Conservation (phyloP, 2,113 vertebrate species). For the Hippocampus mohnikei region DNA sequence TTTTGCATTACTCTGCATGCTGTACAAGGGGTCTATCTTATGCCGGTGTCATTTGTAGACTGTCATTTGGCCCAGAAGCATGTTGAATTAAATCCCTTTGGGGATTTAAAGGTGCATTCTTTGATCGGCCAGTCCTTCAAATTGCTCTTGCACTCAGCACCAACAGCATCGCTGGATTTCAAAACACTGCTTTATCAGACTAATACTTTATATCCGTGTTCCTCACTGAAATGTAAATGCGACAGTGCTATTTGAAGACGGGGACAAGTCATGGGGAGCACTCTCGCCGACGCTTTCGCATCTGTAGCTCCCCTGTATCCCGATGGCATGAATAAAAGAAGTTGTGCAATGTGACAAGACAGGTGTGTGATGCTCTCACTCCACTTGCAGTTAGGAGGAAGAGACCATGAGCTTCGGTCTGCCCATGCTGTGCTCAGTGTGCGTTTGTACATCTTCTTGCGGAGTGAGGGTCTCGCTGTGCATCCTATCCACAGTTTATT, state of each 20-base stretch:
- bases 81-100: conserved; percentile 48
- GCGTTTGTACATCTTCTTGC: conserved; percentile 22
- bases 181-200: conserved; percentile 52
- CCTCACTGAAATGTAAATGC: conserved; percentile 38
- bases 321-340: conserved; percentile 44
- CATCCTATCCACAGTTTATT: conserved; percentile 17
- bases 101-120: conserved; percentile 51
- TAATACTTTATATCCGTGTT: conserved; percentile 44
- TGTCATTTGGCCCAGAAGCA: conserved; percentile 40
- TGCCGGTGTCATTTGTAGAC: conserved; percentile 24
- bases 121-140: conserved; percentile 48
- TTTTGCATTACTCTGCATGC: conserved; percentile 13
- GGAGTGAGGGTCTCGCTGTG: conserved; percentile 19
- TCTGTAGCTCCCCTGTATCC: conserved; percentile 51
- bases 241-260: conserved; percentile 51
- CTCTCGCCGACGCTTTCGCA: conserved; percentile 41
- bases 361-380: conserved; percentile 39
- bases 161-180: conserved; percentile 48
- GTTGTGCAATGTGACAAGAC: conserved; percentile 40
- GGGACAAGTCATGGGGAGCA: conserved; percentile 48
- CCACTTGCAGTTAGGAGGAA: conserved; percentile 31
- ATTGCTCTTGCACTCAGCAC: conserved; percentile 55
- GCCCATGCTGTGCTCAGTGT: conserved; percentile 18
- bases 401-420: conserved; percentile 30
- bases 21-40: conserved; percentile 14